Conservation (phyloP, 2,113 vertebrate species). For the Heterotis niloticus region DNA sequence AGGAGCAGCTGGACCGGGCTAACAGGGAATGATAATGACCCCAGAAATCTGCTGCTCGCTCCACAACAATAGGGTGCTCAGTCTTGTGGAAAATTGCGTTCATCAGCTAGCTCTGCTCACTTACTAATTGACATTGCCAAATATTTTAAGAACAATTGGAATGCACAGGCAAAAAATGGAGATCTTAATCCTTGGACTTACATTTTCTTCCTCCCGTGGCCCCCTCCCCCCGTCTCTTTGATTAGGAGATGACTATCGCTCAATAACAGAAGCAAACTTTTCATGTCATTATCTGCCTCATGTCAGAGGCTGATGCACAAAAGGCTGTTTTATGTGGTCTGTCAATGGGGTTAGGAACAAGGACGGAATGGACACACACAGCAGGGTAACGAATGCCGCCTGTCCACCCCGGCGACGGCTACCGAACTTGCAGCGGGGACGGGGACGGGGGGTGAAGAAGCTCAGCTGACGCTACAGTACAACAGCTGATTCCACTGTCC, state of each 20-base stretch:
- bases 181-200: slow-evolving; percentile 97
- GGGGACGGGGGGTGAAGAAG: slow-evolving; percentile 28
- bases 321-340: slow-evolving; percentile 75
- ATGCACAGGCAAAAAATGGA: slow-evolving; percentile 86
- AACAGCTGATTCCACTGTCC: slow-evolving; percentile 51
- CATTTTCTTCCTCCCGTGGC: slow-evolving; percentile 64
- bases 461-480: slow-evolving; percentile 21
- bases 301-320: slow-evolving; percentile 73
- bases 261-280: slow-evolving; percentile 60
- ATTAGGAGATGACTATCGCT: slow-evolving; percentile 66
- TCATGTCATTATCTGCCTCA: slow-evolving; percentile 76
- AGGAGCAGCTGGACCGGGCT: slow-evolving; percentile 99
- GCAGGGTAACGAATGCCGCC: slow-evolving; percentile 56
- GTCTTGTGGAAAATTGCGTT: slow-evolving; percentile 99
- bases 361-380: slow-evolving; percentile 58
- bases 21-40: slow-evolving; percentile 99
- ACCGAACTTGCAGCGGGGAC: slow-evolving; percentile 35
- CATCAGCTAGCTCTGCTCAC: slow-evolving; percentile 99
- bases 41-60: slow-evolving; percentile 99
- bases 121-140: slow-evolving; percentile 99
- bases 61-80: slow-evolving; percentile 99
- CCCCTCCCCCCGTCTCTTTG: slow-evolving; percentile 42
- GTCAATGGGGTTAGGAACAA: slow-evolving; percentile 74
- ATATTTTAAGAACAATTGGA: slow-evolving; percentile 99
- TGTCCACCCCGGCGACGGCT: slow-evolving; percentile 27